A percentile compares a stretch with the other conserved stretches of the same genome.
Evolutionary conservation across 2,888 invertebrate species (phyloP).

Genomic region (Hermodice carunculata): DNA sequence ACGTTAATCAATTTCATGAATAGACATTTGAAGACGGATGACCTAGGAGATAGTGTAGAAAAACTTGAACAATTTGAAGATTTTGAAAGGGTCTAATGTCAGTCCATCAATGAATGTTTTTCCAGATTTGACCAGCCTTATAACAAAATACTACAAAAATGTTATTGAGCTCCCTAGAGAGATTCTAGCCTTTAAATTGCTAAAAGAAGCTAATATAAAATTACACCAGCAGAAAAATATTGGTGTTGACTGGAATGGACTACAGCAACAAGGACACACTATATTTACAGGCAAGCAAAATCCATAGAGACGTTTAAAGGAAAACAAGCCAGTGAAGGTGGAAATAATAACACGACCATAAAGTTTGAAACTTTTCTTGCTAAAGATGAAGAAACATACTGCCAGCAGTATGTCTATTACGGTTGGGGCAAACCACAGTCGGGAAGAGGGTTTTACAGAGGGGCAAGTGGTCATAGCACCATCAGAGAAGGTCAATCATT

Average conservation of each 20-base stretch:
- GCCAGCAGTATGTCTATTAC: neutral
- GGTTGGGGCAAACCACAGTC: too few relatives aligned
- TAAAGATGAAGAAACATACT: neutral
- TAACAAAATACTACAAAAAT: neutral
- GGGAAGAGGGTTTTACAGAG: neutral
- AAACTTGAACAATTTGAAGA: constrained; percentile 7
- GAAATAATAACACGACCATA: neutral
- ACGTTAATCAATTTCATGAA: neutral
- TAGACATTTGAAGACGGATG: neutral
- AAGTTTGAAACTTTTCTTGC: neutral
- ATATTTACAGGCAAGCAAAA: constrained; percentile 41
- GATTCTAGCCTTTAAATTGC: neutral
- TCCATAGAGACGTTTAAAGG: constrained; percentile 17
- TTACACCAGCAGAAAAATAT: neutral
- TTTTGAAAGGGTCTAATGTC: neutral
- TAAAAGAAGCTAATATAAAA: neutral
- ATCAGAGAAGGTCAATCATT: too few relatives aligned
- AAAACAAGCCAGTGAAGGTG: neutral
- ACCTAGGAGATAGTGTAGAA: neutral
- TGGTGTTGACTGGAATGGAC: constrained; percentile 32
- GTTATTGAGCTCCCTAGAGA: too few relatives aligned
- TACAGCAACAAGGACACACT: constrained; percentile 31
- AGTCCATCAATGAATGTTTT: neutral
- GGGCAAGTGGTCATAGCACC: neutral
- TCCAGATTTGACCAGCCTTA: neutral